Percentiles rank a stretch among this genome's conserved stretches.
Evolutionary conservation across 2,888 invertebrate genomes (phyloP).

Genomic region (Kryphioiulus occultus): DNA sequence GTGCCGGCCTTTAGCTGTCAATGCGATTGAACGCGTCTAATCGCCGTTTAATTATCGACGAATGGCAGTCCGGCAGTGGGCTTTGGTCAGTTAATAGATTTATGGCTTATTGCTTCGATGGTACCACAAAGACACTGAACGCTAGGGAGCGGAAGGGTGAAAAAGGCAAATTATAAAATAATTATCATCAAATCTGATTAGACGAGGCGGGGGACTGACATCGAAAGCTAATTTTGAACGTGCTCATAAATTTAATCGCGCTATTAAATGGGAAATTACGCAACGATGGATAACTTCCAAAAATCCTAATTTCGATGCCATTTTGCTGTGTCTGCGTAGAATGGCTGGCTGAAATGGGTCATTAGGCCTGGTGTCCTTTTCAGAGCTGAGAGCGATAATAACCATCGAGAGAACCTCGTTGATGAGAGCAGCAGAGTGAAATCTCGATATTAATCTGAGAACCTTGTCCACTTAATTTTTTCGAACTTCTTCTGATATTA

Average conservation of each 20-base stretch:
- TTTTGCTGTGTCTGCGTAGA: no score
- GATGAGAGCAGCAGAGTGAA: no score
- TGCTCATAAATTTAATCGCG: background rate
- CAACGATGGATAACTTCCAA: no score
- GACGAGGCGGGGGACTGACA: background rate
- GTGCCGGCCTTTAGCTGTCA: constrained; percentile 25
- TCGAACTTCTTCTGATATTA: no score
- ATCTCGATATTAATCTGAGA: no score
- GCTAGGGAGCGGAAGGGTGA: background rate
- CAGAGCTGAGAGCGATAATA: no score
- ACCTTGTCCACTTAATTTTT: no score
- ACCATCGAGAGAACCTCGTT: no score
- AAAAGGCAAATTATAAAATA: background rate
- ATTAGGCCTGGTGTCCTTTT: no score
- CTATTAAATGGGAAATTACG: no score
- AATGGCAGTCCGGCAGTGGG: background rate
- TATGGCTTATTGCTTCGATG: background rate
- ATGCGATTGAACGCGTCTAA: background rate
- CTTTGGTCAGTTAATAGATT: background rate
- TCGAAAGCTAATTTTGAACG: background rate
- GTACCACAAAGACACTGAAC: background rate
- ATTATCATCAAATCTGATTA: background rate
- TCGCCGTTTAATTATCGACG: background rate
- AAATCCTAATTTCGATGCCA: no score
- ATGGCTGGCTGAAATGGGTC: no score